Conservation (phyloP, 64 coral and sea anemone species). For the Porites lutea region DNA sequence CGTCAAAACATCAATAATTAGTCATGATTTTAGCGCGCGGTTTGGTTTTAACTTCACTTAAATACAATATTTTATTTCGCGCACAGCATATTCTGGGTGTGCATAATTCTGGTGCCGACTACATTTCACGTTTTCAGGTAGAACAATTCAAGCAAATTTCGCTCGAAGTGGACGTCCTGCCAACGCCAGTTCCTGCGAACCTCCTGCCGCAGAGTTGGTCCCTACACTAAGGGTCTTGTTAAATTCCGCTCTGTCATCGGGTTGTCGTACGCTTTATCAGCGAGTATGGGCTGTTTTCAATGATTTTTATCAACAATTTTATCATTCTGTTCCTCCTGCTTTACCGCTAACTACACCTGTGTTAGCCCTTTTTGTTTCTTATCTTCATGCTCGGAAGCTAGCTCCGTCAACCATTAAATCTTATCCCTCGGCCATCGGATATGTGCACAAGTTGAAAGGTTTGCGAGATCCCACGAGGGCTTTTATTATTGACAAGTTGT, state of each 20-base stretch:
- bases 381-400: not conserved
- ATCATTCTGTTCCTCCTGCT: too few relatives aligned
- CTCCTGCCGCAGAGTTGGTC: slow-evolving; percentile 26
- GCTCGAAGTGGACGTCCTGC: not conserved
- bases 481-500: not conserved
- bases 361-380: not conserved
- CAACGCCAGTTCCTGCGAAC: not conserved
- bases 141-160: not conserved
- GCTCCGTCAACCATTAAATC: not conserved
- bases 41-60: not conserved
- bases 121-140: not conserved
- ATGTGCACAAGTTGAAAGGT: not conserved
- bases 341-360: not conserved
- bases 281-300: not conserved
- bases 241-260: not conserved
- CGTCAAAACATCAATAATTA: slow-evolving; percentile 5
- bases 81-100: not conserved
- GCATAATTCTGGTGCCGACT: not conserved
- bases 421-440: not conserved
- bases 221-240: not conserved
- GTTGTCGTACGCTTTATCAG: not conserved
- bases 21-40: slow-evolving; percentile 47
- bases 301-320: too few relatives aligned
- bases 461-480: not conserved
- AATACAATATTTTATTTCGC: slow-evolving; percentile 28